A percentile compares a stretch with the other conserved stretches of the same genome.
Conservation (phyloP, 2,113 vertebrate genomes). For the Etheostoma cragini region DNA sequence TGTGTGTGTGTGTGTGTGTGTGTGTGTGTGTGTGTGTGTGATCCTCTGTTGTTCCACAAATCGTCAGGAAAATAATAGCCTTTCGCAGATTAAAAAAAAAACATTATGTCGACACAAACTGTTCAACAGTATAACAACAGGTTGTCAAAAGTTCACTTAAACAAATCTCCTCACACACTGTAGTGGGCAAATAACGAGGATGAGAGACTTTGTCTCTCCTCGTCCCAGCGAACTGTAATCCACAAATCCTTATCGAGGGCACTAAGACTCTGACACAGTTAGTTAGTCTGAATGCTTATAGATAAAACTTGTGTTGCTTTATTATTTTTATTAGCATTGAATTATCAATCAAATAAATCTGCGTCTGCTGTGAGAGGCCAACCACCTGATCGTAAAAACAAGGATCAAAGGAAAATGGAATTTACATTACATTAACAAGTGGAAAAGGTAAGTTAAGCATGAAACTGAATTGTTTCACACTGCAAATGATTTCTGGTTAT, state of each 20-base stretch:
- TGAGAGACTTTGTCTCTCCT: constrained; percentile 53
- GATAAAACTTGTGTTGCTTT: constrained; percentile 17
- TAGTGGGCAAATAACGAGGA: constrained; percentile 36
- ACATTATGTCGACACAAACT: constrained; percentile 2
- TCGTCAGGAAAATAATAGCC: constrained; percentile 31
- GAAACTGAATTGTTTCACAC: too few species aligned
- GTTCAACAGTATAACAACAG: not conserved
- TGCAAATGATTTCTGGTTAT: not conserved
- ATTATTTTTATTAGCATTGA: constrained; percentile 4
- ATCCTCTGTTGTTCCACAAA: constrained; percentile 44
- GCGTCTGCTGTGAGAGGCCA: not conserved
- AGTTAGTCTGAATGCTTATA: constrained; percentile 33
- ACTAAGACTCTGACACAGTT: constrained; percentile 61
- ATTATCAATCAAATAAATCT: not conserved
- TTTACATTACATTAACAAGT: constrained; percentile 23
- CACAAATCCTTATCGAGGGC: constrained; percentile 81
- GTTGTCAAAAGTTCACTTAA: constrained; percentile 18
- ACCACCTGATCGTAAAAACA: not conserved
- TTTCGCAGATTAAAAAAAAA: constrained; percentile 5
- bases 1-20: constrained; percentile 16
- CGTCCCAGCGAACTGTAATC: constrained; percentile 75
- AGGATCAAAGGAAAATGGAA: constrained; percentile 54
- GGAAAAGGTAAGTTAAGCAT: constrained; percentile 62
- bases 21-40: not conserved
- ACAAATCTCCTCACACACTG: not conserved